Evolutionary conservation across 2,888 invertebrate genomes (phyloP).

Genomic region (Megastigmus dorsalis): DNA sequence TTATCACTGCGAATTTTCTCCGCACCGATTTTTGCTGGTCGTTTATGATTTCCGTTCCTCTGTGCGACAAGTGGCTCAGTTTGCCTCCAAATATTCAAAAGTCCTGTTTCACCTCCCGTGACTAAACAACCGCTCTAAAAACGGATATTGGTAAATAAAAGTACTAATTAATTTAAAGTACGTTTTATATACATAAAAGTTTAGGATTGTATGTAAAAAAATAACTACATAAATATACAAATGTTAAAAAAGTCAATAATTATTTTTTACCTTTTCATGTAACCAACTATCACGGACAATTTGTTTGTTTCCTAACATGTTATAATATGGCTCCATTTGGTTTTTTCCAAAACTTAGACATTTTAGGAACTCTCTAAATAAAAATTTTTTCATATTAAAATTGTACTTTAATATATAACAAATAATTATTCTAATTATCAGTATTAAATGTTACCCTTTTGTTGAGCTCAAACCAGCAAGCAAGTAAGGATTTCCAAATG

Average conservation of each 20-base stretch:
- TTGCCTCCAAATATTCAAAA: slow-evolving; percentile 80
- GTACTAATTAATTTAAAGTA: background rate
- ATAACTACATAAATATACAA: background rate
- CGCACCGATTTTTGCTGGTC: slow-evolving; percentile 63
- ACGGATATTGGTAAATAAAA: slow-evolving; percentile 15
- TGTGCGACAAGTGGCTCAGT: slow-evolving; percentile 56
- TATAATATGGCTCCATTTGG: slow-evolving; percentile 76
- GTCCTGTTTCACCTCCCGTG: slow-evolving; percentile 84
- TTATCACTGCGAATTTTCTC: slow-evolving; percentile 65
- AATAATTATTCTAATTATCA: slow-evolving; percentile 7
- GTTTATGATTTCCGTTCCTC: slow-evolving; percentile 58
- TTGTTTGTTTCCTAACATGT: slow-evolving; percentile 81
- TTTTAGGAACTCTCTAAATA: slow-evolving; percentile 72
- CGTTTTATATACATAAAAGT: slow-evolving; percentile 41
- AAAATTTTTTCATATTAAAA: slow-evolving; percentile 35
- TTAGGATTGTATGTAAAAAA: no score
- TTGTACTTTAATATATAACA: background rate
- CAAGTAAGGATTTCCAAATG: slow-evolving; percentile 76
- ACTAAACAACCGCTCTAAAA: slow-evolving; percentile 79
- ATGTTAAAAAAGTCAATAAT: slow-evolving; percentile 19
- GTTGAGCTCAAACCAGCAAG: slow-evolving; percentile 79
- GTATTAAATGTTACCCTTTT: slow-evolving; percentile 76
- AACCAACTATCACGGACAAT: slow-evolving; percentile 83
- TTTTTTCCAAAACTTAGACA: slow-evolving; percentile 75
- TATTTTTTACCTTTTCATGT: slow-evolving; percentile 76